Base-by-base conservation (phyloP, 2,113 vertebrate genomes). In the Salvelinus sp. region DNA sequence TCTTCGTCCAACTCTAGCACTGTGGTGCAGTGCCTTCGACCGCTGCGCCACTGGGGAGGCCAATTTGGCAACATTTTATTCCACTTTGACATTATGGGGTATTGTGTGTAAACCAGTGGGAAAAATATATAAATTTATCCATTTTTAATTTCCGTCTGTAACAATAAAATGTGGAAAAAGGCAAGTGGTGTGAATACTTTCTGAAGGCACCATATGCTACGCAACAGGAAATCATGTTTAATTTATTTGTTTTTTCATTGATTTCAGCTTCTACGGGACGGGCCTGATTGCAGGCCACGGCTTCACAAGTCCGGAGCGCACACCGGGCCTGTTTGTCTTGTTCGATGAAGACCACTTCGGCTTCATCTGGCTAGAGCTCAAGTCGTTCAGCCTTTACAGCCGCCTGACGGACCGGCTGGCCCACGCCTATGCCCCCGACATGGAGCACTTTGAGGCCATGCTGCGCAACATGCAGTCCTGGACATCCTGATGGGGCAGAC, bases 351-450 rank as follows among this genome's bases (percentile, higher is more conserved):
- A 99, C 71, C 96, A 95, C 44, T 99, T 99, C 0, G 98, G 98
- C 9, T 99, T 99, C 92, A 95, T 99, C 91, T 99, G 97, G 98
- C 90, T 99, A 86, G 97, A 99, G 90, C 92, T 99, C 44, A 98
- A 98, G 82, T 98, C 97, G 72, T 99, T 99, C 89, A 99, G 98
- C 77, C 91, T 99, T 71, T 99, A 98, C 92, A 98, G 97, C 87
- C 89, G 98, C 27, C 95, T 99, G 88, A 96, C 94, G 73, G 97
- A 96, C 84, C 81, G 92, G 74, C 96, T 99, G 86, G 92, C 94
- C 86, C 96, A 97, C 0, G 95, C 96, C 0, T 91, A 96, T 0
- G 95, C 97, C 0, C 97, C 97, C 0, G 95, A 93, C 81, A 91
- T 92, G 3, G 96, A 97, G 91, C 95, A 93, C 57, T 99, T 99